A percentile compares a stretch with the other conserved stretches of the same genome.
Conservation (phyloP, 2,797 vertebrate species). For the Sebastes steindachneri region DNA sequence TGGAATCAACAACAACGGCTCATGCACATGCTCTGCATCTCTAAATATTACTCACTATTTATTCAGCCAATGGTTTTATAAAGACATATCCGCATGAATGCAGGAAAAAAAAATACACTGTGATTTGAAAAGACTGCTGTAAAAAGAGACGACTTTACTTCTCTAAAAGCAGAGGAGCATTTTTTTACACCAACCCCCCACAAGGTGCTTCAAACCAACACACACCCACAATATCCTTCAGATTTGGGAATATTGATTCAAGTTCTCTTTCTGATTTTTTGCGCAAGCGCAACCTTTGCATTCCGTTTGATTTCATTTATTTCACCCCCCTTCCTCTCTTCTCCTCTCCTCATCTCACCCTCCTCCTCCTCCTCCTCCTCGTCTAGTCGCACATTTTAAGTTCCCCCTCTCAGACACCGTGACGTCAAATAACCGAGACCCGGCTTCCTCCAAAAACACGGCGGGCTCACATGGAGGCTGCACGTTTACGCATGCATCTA, state of each 20-base stretch:
- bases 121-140: conserved; percentile 12
- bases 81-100: background rate
- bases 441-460: conserved; percentile 51
- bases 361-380: background rate
- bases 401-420: conserved; percentile 76
- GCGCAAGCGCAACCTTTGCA: conserved; percentile 71
- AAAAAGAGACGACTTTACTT: background rate
- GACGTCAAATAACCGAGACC: conserved; percentile 83
- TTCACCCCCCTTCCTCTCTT: conserved; percentile 15
- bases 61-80: background rate
- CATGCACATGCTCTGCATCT: conserved; percentile 11
- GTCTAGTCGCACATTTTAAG: conserved; percentile 73
- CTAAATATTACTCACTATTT: background rate
- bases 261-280: conserved; percentile 49
- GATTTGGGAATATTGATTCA: conserved; percentile 71
- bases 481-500: conserved; percentile 28
- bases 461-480: conserved; percentile 53
- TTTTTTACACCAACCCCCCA: conserved; percentile 36
- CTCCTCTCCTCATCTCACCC: background rate
- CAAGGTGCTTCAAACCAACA: conserved; percentile 23
- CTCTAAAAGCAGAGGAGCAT: conserved; percentile 4
- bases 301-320: conserved; percentile 66
- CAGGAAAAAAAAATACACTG: background rate
- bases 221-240: conserved; percentile 47
- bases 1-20: conserved; percentile 31